phyloP scores from a whole-genome alignment of 2,113 vertebrate species.

The Embiotoca jacksoni region DNA sequence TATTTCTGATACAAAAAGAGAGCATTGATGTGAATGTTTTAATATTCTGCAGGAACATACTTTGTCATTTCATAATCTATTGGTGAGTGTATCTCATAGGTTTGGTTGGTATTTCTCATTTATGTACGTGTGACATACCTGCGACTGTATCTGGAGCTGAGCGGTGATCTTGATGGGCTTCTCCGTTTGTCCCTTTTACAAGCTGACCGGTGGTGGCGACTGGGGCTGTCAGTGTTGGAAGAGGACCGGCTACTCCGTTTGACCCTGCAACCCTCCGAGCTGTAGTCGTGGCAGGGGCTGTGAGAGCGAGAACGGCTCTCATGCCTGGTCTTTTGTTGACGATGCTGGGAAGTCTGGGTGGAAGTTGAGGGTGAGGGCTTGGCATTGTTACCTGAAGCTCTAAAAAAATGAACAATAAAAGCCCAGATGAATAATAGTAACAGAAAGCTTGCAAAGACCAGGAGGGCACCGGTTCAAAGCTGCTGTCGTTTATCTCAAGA shows the following conservation, averaged over 20 bases:
- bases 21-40: too few relatives aligned
- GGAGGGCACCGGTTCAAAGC: not conserved
- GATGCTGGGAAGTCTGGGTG: slow-evolving; percentile 35
- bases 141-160: slow-evolving; percentile 24
- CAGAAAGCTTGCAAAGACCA: not conserved
- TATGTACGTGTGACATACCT: slow-evolving; percentile 43
- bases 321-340: slow-evolving; percentile 2
- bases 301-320: slow-evolving; percentile 59
- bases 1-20: too few relatives aligned
- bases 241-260: slow-evolving; percentile 31
- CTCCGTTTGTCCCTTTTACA: slow-evolving; percentile 12
- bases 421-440: rapidly evolving
- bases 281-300: slow-evolving; percentile 56
- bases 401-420: not conserved
- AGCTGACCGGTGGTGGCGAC: slow-evolving; percentile 16
- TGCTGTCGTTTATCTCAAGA: not conserved
- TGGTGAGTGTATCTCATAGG: too few relatives aligned
- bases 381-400: slow-evolving; percentile 20
- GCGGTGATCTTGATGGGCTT: slow-evolving; percentile 27
- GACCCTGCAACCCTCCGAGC: not conserved
- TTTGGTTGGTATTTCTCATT: too few relatives aligned
- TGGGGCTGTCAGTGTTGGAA: slow-evolving; percentile 66
- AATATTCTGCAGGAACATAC: too few relatives aligned
- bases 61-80: too few relatives aligned
- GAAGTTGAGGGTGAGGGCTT: not conserved